phyloP scores from a whole-genome alignment of 1,140 invertebrate genomes.

The Hyposmocoma kahamanoa region DNA sequence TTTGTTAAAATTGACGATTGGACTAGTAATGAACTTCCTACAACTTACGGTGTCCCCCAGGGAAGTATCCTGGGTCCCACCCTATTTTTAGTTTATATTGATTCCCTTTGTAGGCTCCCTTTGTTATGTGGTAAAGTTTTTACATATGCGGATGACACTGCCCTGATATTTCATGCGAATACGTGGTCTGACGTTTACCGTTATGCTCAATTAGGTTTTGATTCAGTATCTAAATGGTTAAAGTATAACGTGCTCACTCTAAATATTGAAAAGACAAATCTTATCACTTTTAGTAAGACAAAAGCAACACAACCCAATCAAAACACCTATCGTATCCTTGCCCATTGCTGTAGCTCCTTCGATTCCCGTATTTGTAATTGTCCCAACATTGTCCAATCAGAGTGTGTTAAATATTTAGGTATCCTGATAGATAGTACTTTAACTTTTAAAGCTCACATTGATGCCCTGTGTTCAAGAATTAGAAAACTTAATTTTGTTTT shows the following conservation, averaged over 20 bases:
- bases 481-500: too few species aligned
- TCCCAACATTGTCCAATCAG: not conserved
- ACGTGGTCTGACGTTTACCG: not conserved
- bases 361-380: not conserved
- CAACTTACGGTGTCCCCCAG: not conserved
- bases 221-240: not conserved
- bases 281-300: not conserved
- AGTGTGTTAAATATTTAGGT: not conserved
- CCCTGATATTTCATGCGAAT: not conserved
- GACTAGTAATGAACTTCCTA: not conserved
- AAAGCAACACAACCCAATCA: not conserved
- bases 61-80: constrained; percentile 1
- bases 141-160: not conserved
- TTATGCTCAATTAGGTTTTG: not conserved
- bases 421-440: too few species aligned
- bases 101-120: not conserved
- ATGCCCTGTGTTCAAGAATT: too few species aligned
- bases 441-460: too few species aligned
- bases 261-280: not conserved
- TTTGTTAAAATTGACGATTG: not conserved
- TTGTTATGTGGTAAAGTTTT: not conserved
- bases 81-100: not conserved
- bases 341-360: not conserved
- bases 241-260: not conserved
- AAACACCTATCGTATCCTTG: not conserved